Percentiles rank a stretch among this genome's conserved stretches.
Conservation (phyloP, 2,113 vertebrate species). For the Baryphthengus martii region DNA sequence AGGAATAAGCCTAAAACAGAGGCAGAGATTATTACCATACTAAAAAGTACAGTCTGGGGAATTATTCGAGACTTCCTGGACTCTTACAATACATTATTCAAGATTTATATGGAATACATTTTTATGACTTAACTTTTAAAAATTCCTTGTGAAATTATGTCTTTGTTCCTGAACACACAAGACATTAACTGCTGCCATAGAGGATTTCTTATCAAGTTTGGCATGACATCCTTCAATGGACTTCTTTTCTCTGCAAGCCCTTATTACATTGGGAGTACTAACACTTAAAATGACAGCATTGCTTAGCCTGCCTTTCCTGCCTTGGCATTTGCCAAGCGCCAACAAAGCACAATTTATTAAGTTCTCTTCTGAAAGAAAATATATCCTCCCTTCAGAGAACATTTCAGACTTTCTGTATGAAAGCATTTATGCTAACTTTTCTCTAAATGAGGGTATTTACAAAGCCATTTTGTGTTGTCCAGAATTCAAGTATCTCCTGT, state of each 20-base stretch:
- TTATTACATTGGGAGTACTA: background rate
- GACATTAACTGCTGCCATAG: slow-evolving; percentile 1
- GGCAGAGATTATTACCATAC: background rate
- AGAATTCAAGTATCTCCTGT: background rate
- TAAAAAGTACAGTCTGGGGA: background rate
- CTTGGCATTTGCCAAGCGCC: background rate
- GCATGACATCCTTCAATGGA: background rate
- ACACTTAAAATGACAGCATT: background rate
- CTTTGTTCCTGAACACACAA: background rate
- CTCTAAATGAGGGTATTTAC: slow-evolving; percentile 21
- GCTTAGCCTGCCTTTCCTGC: background rate
- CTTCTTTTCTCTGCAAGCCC: background rate
- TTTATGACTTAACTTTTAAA: background rate
- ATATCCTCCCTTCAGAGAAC: background rate
- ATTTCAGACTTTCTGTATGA: slow-evolving; percentile 6
- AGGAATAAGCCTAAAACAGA: background rate
- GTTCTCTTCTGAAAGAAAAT: background rate
- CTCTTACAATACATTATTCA: background rate
- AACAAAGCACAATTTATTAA: slow-evolving; percentile 8
- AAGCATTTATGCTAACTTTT: background rate
- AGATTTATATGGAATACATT: background rate
- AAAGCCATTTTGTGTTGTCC: background rate
- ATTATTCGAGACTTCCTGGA: background rate
- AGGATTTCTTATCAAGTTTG: background rate
- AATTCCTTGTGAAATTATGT: background rate